A percentile compares a stretch with the other conserved stretches of the same genome.
phyloP scores from a whole-genome alignment of 1,140 invertebrate species.

The Drosophila ironensis region DNA sequence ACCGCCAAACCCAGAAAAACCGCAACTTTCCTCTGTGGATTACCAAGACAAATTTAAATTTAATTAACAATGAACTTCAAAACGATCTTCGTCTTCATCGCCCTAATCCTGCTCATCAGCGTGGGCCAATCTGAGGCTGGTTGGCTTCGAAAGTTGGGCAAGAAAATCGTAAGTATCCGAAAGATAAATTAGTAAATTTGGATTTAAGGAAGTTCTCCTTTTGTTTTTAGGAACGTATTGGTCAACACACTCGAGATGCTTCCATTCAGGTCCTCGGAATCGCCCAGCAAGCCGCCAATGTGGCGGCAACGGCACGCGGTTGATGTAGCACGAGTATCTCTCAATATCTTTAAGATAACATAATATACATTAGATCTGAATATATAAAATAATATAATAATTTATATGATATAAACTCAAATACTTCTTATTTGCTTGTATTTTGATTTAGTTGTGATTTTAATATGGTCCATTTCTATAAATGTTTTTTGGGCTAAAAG shows the following conservation, averaged over 20 bases:
- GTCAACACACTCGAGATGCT: slow-evolving; percentile 72
- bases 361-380: too few relatives aligned
- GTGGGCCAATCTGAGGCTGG: slow-evolving; percentile 64
- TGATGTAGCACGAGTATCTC: neutral
- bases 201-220: neutral
- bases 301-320: slow-evolving; percentile 61
- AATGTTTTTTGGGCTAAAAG: too few relatives aligned
- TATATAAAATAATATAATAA: too few relatives aligned
- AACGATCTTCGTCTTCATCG: slow-evolving; percentile 68
- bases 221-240: slow-evolving; percentile 61
- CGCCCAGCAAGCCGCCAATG: slow-evolving; percentile 74
- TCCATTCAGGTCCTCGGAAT: slow-evolving; percentile 66
- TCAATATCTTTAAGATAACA: neutral
- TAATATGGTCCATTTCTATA: too few relatives aligned
- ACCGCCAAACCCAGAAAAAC: neutral
- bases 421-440: too few relatives aligned
- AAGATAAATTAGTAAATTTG: neutral
- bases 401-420: too few relatives aligned
- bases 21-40: too few relatives aligned
- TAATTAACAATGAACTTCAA: slow-evolving; percentile 63
- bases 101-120: slow-evolving; percentile 57
- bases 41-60: too few relatives aligned
- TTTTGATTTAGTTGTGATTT: too few relatives aligned
- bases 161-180: slow-evolving; percentile 60
- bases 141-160: slow-evolving; percentile 71